Conservation (phyloP, 2,888 invertebrate species). For the Xestia xanthographa region DNA sequence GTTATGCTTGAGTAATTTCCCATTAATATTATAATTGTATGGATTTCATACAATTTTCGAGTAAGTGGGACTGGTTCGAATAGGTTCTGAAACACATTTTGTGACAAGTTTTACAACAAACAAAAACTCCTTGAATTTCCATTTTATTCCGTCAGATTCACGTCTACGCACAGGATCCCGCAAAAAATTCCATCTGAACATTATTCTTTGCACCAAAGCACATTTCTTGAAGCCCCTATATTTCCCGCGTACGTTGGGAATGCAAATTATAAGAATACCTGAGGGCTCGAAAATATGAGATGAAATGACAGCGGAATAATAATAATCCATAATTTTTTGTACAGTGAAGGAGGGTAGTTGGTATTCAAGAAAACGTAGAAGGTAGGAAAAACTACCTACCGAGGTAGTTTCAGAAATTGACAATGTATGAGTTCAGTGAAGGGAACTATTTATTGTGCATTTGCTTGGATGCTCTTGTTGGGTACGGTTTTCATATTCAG, state of each 20-base stretch:
- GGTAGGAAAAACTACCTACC: slow-evolving; percentile 1
- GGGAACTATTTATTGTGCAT: slow-evolving; percentile 45
- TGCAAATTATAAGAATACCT: slow-evolving; percentile 64
- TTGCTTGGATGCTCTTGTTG: slow-evolving; percentile 26
- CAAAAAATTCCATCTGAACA: slow-evolving; percentile 33
- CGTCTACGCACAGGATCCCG: slow-evolving; percentile 13
- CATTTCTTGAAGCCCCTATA: slow-evolving; percentile 41
- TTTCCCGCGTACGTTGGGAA: slow-evolving; percentile 43
- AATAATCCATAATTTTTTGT: slow-evolving; percentile 49
- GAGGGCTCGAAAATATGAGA: slow-evolving; percentile 44
- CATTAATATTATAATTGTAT: background rate
- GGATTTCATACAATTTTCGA: background rate
- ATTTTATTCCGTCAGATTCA: slow-evolving; percentile 13
- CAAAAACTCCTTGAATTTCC: background rate
- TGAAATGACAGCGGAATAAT: slow-evolving; percentile 52
- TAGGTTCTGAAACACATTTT: slow-evolving; percentile 4
- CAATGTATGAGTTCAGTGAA: slow-evolving; percentile 33
- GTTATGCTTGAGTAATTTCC: too few relatives aligned
- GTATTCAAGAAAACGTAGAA: background rate
- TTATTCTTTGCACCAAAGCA: slow-evolving; percentile 47
- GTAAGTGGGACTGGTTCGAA: too few relatives aligned
- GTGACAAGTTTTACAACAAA: background rate
- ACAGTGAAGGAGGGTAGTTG: slow-evolving; percentile 4
- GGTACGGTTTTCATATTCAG: slow-evolving; percentile 21
- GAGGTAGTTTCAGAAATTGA: slow-evolving; percentile 34